These are phyloP conservation scores for Drosophila mimetica DNA, from an alignment of 2,888 invertebrate genomes.

Conservation along the genomic window DNA sequence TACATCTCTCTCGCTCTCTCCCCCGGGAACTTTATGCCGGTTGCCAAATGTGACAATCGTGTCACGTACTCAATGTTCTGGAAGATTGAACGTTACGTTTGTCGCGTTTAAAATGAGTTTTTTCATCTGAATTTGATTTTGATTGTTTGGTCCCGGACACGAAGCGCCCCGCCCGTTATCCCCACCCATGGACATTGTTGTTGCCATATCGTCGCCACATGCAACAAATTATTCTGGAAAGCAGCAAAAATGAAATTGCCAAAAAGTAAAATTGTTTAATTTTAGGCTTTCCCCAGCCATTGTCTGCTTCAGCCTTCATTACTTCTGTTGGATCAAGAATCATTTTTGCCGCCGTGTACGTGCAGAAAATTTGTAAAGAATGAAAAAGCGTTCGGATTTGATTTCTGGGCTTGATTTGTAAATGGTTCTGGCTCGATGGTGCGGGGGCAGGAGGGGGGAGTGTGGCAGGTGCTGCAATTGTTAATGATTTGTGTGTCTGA, in stretches of 20 bases:
- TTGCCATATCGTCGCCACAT: conserved; percentile 56
- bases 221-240: conserved; percentile 67
- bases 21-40: conserved; percentile 5
- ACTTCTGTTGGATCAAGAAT: conserved; percentile 41
- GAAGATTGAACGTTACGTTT: conserved; percentile 83
- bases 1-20: not conserved
- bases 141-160: conserved; percentile 76
- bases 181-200: conserved; percentile 25
- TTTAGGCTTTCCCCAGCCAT: conserved; percentile 58
- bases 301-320: conserved; percentile 31
- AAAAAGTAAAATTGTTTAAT: conserved; percentile 71
- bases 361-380: conserved; percentile 42
- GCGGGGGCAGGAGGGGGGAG: not conserved
- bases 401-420: conserved; percentile 36
- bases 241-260: conserved; percentile 41
- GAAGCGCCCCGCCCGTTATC: conserved; percentile 9
- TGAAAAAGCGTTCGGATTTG: conserved; percentile 30
- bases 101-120: conserved; percentile 82
- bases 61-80: conserved; percentile 82
- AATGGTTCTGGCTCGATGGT: conserved; percentile 15
- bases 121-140: conserved; percentile 75
- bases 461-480: conserved; percentile 48
- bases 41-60: conserved; percentile 79
- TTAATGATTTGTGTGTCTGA: conserved; percentile 47
- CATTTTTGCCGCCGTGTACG: conserved; percentile 41